Base-by-base conservation (phyloP, 2,888 invertebrate genomes). In the Ophioninae sp. region DNA sequence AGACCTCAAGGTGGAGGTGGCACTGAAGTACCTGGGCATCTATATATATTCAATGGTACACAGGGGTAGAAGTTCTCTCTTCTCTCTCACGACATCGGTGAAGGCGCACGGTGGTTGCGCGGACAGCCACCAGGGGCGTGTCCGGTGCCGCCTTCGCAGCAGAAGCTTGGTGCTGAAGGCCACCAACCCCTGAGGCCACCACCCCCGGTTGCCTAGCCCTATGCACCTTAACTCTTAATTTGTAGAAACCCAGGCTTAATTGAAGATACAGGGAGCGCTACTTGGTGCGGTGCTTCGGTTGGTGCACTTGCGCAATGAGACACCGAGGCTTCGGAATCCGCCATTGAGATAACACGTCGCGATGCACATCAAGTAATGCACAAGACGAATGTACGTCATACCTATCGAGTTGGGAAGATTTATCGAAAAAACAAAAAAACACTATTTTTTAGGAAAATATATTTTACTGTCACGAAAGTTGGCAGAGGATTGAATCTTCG, bases 141-240 rank as follows among this genome's bases (percentile, higher is more conserved):
- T 91, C 91, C 91, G 91, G 91, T 89, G 91, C 90, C 91, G 91
- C 91, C 91, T 91, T 91, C 91, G 87, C 85, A 86, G 89, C 88
- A 74, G 81, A 86, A 87, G 86, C 87, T 88, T 87, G 88, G 87
- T 78, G 70, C 70, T 76, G 86, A 87, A 30, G 82, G 88, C 87
- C 88, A 87, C 91, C 90, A 90, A 89, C 90, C 90, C 88, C 87
- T 85, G 85, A 86, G 86, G 81, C 88, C 87, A 86, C 85, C 88
- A 87, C 88, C 87, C 86, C 85, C 83, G 30, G 82, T 75, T 84
- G 61, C 79, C 86, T 85, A 85, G 87, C 88, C 89, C 90, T 89
- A 89, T 91, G 89, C 89, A 90, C 91, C 89, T 90, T 89, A 88
- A 90, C 89, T 89, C 91, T 89, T 90, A 88, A 89, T 90, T 90